These are phyloP conservation scores for Plecotus auritus DNA, from an alignment of 2,113 vertebrate species.

Conservation along the genomic window DNA sequence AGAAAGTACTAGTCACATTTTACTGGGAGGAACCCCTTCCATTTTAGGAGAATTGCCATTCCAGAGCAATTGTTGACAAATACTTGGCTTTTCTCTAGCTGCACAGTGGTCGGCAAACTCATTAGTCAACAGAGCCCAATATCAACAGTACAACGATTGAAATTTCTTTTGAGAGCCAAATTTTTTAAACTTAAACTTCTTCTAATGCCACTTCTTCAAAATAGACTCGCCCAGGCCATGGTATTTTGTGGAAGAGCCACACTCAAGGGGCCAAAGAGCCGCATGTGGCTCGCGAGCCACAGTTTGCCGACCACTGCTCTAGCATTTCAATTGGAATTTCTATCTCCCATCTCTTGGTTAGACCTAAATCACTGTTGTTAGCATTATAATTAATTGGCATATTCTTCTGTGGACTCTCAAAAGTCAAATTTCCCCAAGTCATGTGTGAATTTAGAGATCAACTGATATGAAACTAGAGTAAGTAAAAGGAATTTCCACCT, in stretches of 20 bases:
- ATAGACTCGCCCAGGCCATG: too few species aligned
- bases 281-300: too few species aligned
- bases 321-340: background rate
- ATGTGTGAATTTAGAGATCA: background rate
- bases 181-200: too few species aligned
- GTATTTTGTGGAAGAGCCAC: too few species aligned
- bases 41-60: background rate
- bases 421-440: background rate
- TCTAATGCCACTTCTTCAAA: too few species aligned
- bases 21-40: background rate
- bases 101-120: too few species aligned
- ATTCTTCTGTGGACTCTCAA: background rate
- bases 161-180: too few species aligned
- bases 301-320: too few species aligned
- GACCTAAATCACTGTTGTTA: background rate
- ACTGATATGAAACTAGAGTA: background rate
- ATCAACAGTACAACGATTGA: too few species aligned
- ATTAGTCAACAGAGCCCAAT: too few species aligned
- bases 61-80: background rate
- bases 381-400: background rate
- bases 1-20: constrained; percentile 15
- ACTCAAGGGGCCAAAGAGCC: too few species aligned
- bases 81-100: background rate
- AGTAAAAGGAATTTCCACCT: background rate
- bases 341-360: background rate